Conservation (phyloP, 2,797 vertebrate species). For the Rhodeus uyekii region DNA sequence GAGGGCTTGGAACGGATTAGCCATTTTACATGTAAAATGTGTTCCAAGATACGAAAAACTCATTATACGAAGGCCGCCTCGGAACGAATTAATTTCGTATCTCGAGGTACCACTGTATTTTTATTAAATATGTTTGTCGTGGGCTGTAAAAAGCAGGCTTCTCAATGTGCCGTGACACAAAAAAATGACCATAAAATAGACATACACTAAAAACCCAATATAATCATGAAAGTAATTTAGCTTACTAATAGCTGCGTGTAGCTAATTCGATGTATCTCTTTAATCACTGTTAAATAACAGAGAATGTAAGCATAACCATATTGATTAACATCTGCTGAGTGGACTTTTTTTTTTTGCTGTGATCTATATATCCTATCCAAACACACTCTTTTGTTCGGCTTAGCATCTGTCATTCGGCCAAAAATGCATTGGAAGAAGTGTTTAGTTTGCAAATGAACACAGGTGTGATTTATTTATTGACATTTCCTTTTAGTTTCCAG, state of each 20-base stretch:
- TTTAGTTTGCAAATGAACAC: conserved; percentile 31
- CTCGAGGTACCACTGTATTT: too few relatives aligned
- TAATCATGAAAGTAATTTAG: too few relatives aligned
- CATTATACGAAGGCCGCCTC: too few relatives aligned
- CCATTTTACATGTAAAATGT: too few relatives aligned
- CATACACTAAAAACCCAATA: background rate
- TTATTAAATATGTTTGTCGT: background rate
- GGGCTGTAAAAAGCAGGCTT: background rate
- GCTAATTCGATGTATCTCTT: background rate
- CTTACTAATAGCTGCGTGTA: background rate
- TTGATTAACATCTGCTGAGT: background rate
- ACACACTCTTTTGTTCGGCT: background rate
- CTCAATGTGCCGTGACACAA: background rate
- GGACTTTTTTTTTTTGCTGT: background rate
- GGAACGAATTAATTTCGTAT: too few relatives aligned
- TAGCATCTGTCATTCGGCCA: background rate
- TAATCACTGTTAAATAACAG: background rate
- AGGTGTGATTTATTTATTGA: conserved; percentile 36
- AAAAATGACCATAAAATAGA: background rate
- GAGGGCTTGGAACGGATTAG: too few relatives aligned
- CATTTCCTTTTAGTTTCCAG: conserved; percentile 13
- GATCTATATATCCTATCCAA: background rate
- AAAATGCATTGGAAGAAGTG: conserved; percentile 4
- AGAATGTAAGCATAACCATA: background rate
- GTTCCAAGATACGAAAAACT: too few relatives aligned